A percentile compares a stretch with the other conserved stretches of the same genome.
Evolutionary conservation across 2,888 invertebrate species (phyloP).

Genomic region (Xestia xanthographa): DNA sequence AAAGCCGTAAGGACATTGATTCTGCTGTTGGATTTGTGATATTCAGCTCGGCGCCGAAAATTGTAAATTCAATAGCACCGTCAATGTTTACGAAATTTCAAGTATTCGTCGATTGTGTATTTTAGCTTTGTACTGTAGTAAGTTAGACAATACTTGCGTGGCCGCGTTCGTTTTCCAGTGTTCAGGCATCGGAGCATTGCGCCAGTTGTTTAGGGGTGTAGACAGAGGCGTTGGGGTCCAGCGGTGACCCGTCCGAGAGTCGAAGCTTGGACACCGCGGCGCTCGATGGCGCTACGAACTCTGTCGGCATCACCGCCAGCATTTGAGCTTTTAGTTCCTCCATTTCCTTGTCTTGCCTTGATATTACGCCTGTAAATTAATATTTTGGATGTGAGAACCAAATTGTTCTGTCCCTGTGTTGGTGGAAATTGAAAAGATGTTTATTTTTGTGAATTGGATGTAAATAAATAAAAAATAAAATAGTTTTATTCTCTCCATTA

Average conservation of each 20-base stretch:
- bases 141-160: conserved; percentile 51
- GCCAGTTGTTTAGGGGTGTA: conserved; percentile 95
- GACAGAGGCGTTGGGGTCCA: conserved; percentile 97
- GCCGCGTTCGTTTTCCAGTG: conserved; percentile 30
- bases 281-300: conserved; percentile 78
- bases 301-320: conserved; percentile 97
- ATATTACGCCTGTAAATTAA: conserved; percentile 92
- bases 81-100: not conserved
- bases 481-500: no score
- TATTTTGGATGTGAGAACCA: conserved; percentile 5
- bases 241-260: conserved; percentile 81
- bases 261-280: conserved; percentile 78
- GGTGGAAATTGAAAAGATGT: not conserved
- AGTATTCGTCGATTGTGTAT: not conserved
- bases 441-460: not conserved
- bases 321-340: conserved; percentile 98
- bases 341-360: conserved; percentile 97
- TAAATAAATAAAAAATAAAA: no score
- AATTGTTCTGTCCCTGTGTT: not conserved
- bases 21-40: not conserved
- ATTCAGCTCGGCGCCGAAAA: not conserved
- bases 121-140: conserved; percentile 29
- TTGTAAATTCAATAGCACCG: not conserved
- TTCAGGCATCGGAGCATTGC: conserved; percentile 82
- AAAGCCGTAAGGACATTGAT: not conserved